Base-by-base conservation (phyloP, 2,113 vertebrate species). In the Mirza zaza region DNA sequence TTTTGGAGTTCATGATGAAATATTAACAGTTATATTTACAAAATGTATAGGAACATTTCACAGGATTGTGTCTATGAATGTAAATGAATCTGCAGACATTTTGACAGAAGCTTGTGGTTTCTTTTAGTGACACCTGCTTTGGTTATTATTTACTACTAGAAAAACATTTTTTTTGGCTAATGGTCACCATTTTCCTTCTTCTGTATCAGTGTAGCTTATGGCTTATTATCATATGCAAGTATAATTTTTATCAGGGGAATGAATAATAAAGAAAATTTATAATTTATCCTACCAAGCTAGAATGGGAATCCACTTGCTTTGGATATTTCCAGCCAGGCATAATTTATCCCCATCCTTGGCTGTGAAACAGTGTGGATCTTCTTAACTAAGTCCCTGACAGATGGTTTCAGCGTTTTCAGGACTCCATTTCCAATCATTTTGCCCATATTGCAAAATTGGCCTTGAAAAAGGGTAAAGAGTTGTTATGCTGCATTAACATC, bases 391-490 rank as follows among this genome's bases (percentile, higher is more conserved):
- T 98, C 98, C 98, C 98, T 98, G 98, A 98, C 99, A 99, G 99
- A 99, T 99, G 98, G 99, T 98, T 99, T 98, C 98, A 98, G 98
- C 94, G 84, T 98, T 99, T 99, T 98, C 98, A 98, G 98, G 98
- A 98, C 97, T 98, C 97, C 96, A 97, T 98, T 99, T 98, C 98
- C 98, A 99, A 97, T 98, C 98, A 98, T 98, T 98, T 98, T 98
- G 97, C 98, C 97, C 98, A 98, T 98, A 99, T 98, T 99, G 98
- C 98, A 99, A 98, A 99, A 98, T 98, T 99, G 98, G 98, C 98
- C 98, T 98, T 98, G 98, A 98, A 98, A 99, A 98, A 98, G 98
- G 98, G 98, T 98, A 98, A 98, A 98, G 98, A 98, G 98, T 98
- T 98, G 98, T 98, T 98, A 98, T 99, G 98, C 98, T 98, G 98